Conservation (phyloP, 2,888 invertebrate species). For the Carterocephalus palaemon region DNA sequence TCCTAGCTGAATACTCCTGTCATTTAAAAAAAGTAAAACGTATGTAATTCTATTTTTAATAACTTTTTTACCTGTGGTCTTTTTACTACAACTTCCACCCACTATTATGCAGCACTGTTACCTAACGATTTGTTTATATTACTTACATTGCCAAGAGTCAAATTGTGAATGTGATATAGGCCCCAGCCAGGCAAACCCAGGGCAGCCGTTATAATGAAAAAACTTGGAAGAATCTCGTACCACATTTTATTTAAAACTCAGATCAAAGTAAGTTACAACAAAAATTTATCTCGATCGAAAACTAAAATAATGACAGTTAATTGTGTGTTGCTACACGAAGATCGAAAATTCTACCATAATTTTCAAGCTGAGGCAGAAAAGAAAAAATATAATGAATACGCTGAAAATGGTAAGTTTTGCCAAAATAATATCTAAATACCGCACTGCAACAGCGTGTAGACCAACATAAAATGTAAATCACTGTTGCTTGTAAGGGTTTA, state of each 20-base stretch:
- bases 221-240: slow-evolving; percentile 85
- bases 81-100: neutral
- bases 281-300: slow-evolving; percentile 4
- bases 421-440: too few species aligned
- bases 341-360: slow-evolving; percentile 23
- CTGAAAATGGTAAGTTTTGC: too few species aligned
- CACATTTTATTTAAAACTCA: slow-evolving; percentile 74
- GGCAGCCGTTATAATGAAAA: slow-evolving; percentile 78
- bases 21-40: too few species aligned
- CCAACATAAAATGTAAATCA: too few species aligned
- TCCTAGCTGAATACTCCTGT: too few species aligned
- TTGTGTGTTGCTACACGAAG: slow-evolving; percentile 42
- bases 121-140: slow-evolving; percentile 55
- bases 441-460: too few species aligned
- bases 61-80: slow-evolving; percentile 14
- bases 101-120: slow-evolving; percentile 41
- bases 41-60: too few species aligned
- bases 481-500: too few species aligned
- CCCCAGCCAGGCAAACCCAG: slow-evolving; percentile 81
- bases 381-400: neutral
- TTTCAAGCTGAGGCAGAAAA: neutral
- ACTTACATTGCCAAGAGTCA: slow-evolving; percentile 82
- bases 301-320: slow-evolving; percentile 37
- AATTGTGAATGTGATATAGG: slow-evolving; percentile 81
- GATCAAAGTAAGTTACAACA: slow-evolving; percentile 1